A percentile compares a stretch with the other conserved stretches of the same genome.
Evolutionary conservation across 2,888 invertebrate genomes (phyloP).

Genomic region (Ennomos erosarius): DNA sequence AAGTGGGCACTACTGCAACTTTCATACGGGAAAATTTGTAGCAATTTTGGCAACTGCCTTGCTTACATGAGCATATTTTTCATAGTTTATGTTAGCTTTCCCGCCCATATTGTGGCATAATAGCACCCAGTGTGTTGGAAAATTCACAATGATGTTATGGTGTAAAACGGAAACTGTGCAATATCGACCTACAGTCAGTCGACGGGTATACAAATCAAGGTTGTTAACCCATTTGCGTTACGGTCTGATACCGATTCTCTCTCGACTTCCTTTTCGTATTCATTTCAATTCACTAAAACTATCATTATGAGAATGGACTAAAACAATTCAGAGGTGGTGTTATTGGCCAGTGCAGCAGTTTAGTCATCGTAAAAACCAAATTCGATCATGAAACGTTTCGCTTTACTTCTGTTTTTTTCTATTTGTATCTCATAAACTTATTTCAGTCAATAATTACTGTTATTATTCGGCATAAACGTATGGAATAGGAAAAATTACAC

Average conservation of each 20-base stretch:
- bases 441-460: too few relatives aligned
- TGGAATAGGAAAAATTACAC: too few relatives aligned
- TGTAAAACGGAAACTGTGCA: conserved; percentile 48
- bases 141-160: conserved; percentile 37
- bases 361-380: background rate
- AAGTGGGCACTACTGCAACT: conserved; percentile 29
- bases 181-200: conserved; percentile 55
- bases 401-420: too few relatives aligned
- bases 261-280: conserved; percentile 62
- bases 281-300: conserved; percentile 50
- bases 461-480: too few relatives aligned
- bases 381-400: too few relatives aligned
- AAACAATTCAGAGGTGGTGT: conserved; percentile 27
- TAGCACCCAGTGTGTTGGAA: conserved; percentile 32
- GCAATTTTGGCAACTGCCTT: conserved; percentile 15
- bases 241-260: conserved; percentile 74
- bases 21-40: conserved; percentile 36
- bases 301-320: conserved; percentile 26
- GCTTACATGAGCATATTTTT: conserved; percentile 27
- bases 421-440: too few relatives aligned
- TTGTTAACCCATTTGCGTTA: conserved; percentile 79
- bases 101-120: conserved; percentile 26
- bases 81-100: conserved; percentile 23
- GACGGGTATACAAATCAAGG: conserved; percentile 72
- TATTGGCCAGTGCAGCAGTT: conserved; percentile 4